Conservation (phyloP, 2,113 vertebrate genomes). For the Tetraodon nigroviridis region DNA sequence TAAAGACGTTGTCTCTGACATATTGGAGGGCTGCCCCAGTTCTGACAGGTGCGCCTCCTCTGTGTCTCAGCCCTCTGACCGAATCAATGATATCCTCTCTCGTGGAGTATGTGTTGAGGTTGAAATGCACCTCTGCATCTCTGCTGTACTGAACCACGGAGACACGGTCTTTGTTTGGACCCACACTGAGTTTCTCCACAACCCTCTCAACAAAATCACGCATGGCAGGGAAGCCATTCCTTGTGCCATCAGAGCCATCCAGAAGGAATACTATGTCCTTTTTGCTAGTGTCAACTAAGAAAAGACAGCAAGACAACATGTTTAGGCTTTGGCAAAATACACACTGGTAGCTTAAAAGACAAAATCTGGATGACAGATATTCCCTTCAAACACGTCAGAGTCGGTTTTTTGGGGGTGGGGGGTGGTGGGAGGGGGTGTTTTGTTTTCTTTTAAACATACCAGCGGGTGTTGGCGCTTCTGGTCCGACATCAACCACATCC, state of each 20-base stretch:
- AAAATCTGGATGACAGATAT: neutral
- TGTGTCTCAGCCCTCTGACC: constrained; percentile 41
- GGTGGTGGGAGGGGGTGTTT: too few relatives aligned
- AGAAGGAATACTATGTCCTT: constrained; percentile 62
- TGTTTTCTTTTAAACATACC: constrained; percentile 18
- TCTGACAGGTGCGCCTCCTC: constrained; percentile 70
- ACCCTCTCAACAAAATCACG: constrained; percentile 39
- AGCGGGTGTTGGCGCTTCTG: constrained; percentile 12
- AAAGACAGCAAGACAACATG: neutral
- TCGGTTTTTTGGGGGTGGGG: too few relatives aligned
- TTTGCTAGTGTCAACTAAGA: constrained; percentile 6
- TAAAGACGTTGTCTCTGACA: constrained; percentile 71
- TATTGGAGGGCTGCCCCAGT: constrained; percentile 75
- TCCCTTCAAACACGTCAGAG: too few relatives aligned
- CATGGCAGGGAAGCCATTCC: constrained; percentile 37
- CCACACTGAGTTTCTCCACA: constrained; percentile 50
- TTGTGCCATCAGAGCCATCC: constrained; percentile 38
- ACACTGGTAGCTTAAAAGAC: neutral
- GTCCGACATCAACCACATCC: constrained; percentile 47
- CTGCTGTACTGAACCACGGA: constrained; percentile 54
- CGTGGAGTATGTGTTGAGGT: constrained; percentile 42
- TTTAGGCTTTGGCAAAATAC: neutral
- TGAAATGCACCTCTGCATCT: constrained; percentile 43
- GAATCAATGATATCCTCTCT: constrained; percentile 32
- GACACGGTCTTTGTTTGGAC: constrained; percentile 42